Percentiles rank a stretch among this genome's conserved stretches.
phyloP scores from a whole-genome alignment of 1,140 invertebrate species.

The Zaprionus gabonicus region DNA sequence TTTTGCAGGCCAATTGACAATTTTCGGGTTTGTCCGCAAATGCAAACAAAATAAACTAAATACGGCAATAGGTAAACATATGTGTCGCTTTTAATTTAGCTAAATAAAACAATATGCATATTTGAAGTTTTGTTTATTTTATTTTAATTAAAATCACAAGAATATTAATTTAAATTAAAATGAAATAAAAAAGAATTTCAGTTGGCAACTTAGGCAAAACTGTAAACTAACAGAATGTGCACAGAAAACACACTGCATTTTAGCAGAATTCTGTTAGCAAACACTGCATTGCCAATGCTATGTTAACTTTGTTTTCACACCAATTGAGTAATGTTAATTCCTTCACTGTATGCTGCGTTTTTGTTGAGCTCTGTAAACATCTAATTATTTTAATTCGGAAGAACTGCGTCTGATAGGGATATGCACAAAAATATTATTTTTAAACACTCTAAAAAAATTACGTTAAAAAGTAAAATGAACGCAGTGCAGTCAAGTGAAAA shows the following conservation, averaged over 20 bases:
- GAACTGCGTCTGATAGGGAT: not conserved
- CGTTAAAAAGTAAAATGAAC: not conserved
- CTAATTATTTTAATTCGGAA: not conserved
- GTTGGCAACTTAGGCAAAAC: not conserved
- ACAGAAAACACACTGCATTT: too few species aligned
- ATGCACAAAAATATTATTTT: too few species aligned
- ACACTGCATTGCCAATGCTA: too few species aligned
- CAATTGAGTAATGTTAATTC: too few species aligned
- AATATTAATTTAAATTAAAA: not conserved
- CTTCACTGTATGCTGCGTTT: too few species aligned
- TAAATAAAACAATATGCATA: not conserved
- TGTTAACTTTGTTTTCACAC: too few species aligned
- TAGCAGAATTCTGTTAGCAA: too few species aligned
- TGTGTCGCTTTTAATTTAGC: not conserved
- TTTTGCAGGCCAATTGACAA: constrained; percentile 59
- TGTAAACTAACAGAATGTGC: too few species aligned
- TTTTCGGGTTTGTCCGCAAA: constrained; percentile 24
- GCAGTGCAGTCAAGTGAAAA: not conserved
- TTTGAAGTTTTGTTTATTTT: not conserved
- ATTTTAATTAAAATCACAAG: not conserved
- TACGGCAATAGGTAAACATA: not conserved
- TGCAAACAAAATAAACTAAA: not conserved
- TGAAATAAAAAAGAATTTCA: not conserved
- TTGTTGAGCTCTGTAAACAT: not conserved
- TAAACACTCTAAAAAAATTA: not conserved